phyloP scores from a whole-genome alignment of 2,888 invertebrate genomes.

The Stenchaetothrips biformis region DNA sequence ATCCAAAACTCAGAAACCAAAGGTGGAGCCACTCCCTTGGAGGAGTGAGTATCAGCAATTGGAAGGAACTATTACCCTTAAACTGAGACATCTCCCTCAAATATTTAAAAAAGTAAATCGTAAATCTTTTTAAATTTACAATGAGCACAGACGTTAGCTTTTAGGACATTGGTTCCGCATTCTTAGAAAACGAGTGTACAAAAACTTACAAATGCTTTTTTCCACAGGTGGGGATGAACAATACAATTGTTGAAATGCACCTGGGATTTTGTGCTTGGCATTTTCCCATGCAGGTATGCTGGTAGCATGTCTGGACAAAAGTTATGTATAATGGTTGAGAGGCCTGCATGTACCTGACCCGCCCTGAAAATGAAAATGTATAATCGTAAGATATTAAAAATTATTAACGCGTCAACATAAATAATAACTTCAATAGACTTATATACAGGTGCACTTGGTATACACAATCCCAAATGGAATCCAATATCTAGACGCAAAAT shows the following conservation, averaged over 20 bases:
- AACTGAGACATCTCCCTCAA: too few relatives aligned
- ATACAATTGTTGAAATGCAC: neutral
- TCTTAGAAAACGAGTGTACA: neutral
- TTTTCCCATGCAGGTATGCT: neutral
- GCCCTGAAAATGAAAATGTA: neutral
- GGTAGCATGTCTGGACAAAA: neutral
- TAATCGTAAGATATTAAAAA: neutral
- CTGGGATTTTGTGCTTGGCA: neutral
- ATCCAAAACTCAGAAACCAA: too few relatives aligned
- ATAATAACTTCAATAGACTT: neutral
- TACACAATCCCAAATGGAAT: constrained; percentile 8
- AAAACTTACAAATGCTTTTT: neutral
- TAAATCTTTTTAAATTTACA: too few relatives aligned
- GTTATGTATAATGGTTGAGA: neutral
- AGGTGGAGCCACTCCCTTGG: too few relatives aligned
- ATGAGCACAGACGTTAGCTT: neutral
- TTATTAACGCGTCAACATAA: neutral
- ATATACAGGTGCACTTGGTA: neutral
- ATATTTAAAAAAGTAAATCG: too few relatives aligned
- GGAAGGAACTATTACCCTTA: too few relatives aligned
- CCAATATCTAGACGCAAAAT: neutral
- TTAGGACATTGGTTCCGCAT: neutral
- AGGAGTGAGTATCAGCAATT: too few relatives aligned
- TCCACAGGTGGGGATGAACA: neutral
- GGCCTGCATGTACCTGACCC: neutral